Evolutionary conservation across 2,113 vertebrate species (phyloP).

Genomic region (Morone saxatilis): DNA sequence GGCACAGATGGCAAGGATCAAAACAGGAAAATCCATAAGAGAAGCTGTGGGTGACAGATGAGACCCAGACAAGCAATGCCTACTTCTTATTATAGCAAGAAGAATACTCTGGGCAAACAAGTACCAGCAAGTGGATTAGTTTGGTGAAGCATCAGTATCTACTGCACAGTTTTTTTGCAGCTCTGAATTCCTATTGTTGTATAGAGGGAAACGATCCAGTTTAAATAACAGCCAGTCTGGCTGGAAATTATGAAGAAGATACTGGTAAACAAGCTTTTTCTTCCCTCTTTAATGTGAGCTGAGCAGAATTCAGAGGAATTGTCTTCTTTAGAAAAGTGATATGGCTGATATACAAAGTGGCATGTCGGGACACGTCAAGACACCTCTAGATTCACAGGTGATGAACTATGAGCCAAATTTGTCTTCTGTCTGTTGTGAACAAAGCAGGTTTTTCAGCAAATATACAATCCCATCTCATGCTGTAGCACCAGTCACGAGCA

Average conservation of each 20-base stretch:
- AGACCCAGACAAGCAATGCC: slow-evolving; percentile 63
- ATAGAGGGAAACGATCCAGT: slow-evolving; percentile 34
- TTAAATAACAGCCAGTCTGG: slow-evolving; percentile 49
- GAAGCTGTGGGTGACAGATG: slow-evolving; percentile 77
- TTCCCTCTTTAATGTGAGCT: slow-evolving; percentile 30
- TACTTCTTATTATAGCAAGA: slow-evolving; percentile 68
- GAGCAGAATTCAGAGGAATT: slow-evolving; percentile 17
- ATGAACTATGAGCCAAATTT: slow-evolving; percentile 22
- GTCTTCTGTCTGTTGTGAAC: neutral
- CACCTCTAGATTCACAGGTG: slow-evolving; percentile 16
- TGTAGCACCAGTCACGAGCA: neutral
- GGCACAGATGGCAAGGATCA: slow-evolving; percentile 79
- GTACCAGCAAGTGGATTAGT: slow-evolving; percentile 74
- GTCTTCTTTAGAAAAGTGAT: slow-evolving; percentile 25
- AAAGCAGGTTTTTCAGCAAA: slow-evolving; percentile 25
- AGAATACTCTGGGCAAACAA: slow-evolving; percentile 67
- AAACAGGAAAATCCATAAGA: slow-evolving; percentile 77
- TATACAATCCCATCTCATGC: neutral
- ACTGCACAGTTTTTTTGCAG: slow-evolving; percentile 23
- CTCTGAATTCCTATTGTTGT: slow-evolving; percentile 52
- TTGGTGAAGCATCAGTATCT: slow-evolving; percentile 53
- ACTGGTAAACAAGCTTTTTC: slow-evolving; percentile 36
- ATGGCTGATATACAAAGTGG: slow-evolving; percentile 1
- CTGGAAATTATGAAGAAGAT: slow-evolving; percentile 34
- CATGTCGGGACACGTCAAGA: slow-evolving; percentile 29